Conservation (phyloP, 2,888 invertebrate species). For the Drosophila meridionalis region DNA sequence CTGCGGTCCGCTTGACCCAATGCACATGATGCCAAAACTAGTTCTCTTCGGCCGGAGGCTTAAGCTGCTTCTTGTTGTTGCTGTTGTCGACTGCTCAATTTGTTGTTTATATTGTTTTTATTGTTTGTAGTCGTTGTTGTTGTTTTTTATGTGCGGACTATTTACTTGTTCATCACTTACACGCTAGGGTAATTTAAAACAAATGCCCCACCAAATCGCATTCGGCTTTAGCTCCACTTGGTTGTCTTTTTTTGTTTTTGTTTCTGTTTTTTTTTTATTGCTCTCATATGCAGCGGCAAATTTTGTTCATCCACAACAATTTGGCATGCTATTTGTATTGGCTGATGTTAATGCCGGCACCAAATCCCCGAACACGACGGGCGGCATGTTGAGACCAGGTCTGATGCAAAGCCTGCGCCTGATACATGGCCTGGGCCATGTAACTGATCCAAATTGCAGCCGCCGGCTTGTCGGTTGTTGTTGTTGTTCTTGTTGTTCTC, state of each 20-base stretch:
- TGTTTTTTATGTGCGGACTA: slow-evolving; percentile 49
- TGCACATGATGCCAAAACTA: slow-evolving; percentile 13
- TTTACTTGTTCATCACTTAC: slow-evolving; percentile 79
- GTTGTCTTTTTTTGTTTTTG: background rate
- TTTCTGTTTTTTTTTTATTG: slow-evolving; percentile 66
- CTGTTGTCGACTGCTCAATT: slow-evolving; percentile 64
- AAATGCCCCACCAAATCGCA: slow-evolving; percentile 80
- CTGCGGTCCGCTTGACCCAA: slow-evolving; percentile 29
- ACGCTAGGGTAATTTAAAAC: slow-evolving; percentile 81
- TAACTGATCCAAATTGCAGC: slow-evolving; percentile 57
- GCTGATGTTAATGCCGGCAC: slow-evolving; percentile 75
- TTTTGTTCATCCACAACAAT: slow-evolving; percentile 79
- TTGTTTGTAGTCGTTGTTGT: slow-evolving; percentile 18
- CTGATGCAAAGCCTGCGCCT: slow-evolving; percentile 11
- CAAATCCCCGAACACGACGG: slow-evolving; percentile 71
- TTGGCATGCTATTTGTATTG: slow-evolving; percentile 81
- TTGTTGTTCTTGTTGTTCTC: slow-evolving; percentile 62
- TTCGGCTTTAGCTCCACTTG: slow-evolving; percentile 59
- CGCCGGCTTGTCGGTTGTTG: slow-evolving; percentile 37
- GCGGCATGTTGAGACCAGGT: slow-evolving; percentile 38
- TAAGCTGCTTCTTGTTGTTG: background rate
- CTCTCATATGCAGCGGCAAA: slow-evolving; percentile 59
- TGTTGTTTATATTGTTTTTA: slow-evolving; percentile 44
- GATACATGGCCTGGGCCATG: slow-evolving; percentile 26
- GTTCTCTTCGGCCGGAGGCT: background rate